Percentiles rank a stretch among this genome's conserved stretches.
Conservation (phyloP, 1,140 invertebrate genomes). For the Drosophila oshimai region DNA sequence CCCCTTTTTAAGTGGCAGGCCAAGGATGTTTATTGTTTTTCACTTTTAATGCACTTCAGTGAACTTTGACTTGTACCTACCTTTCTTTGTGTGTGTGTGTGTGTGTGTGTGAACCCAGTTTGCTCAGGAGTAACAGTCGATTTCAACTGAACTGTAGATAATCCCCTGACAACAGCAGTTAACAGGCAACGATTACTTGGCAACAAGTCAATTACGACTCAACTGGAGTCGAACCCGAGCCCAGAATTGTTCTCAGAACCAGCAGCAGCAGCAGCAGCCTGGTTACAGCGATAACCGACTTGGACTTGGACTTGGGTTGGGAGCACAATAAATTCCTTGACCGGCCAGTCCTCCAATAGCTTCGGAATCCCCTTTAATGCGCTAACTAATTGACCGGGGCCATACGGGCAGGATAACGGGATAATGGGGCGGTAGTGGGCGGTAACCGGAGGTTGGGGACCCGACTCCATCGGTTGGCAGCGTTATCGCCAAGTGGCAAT, state of each 20-base stretch:
- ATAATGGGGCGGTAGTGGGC: background rate
- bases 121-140: slow-evolving; percentile 39
- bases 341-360: slow-evolving; percentile 17
- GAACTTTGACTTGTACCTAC: slow-evolving; percentile 25
- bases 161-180: slow-evolving; percentile 80
- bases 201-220: slow-evolving; percentile 77
- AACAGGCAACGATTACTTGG: slow-evolving; percentile 80
- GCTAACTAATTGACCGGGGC: slow-evolving; percentile 69
- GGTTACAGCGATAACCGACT: slow-evolving; percentile 64
- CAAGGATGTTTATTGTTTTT: slow-evolving; percentile 77
- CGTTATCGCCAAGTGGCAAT: slow-evolving; percentile 62
- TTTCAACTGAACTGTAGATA: slow-evolving; percentile 78
- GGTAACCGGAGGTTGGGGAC: slow-evolving; percentile 3
- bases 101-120: slow-evolving; percentile 1
- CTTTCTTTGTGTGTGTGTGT: background rate
- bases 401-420: slow-evolving; percentile 17
- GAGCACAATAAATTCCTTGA: slow-evolving; percentile 66
- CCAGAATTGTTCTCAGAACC: slow-evolving; percentile 7
- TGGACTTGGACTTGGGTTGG: no score
- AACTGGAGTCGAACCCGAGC: slow-evolving; percentile 8
- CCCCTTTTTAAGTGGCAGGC: background rate
- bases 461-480: slow-evolving; percentile 18
- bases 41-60: slow-evolving; percentile 68
- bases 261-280: slow-evolving; percentile 26
- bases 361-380: slow-evolving; percentile 64